A percentile compares a stretch with the other conserved stretches of the same genome.
Conservation (phyloP, 37 sponge, comb jelly and placozoan genomes). For the Chondrilla cf. caribensis region DNA sequence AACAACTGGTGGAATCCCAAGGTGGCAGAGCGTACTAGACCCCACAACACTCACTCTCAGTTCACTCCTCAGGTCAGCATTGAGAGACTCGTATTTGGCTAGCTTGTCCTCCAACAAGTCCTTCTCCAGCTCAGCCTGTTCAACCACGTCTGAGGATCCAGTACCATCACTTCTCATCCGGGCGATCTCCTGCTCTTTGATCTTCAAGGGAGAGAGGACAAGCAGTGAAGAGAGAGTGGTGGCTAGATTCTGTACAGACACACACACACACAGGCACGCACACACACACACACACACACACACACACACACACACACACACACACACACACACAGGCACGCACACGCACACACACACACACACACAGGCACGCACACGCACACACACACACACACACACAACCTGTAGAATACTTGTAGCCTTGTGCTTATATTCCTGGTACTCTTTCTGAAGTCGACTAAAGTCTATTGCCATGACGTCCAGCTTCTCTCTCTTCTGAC, state of each 20-base stretch:
- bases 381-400: too few species aligned
- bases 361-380: too few species aligned
- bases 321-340: background rate
- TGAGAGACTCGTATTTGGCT: too few species aligned
- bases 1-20: too few species aligned
- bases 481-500: background rate
- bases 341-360: too few species aligned
- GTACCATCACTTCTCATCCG: constrained; percentile 31
- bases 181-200: constrained; percentile 55
- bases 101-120: background rate
- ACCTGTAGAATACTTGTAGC: constrained; percentile 77
- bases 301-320: background rate
- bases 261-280: too few species aligned
- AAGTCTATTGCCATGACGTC: constrained; percentile 30
- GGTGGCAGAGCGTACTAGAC: too few species aligned
- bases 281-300: background rate
- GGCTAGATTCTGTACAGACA: background rate
- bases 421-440: constrained; percentile 70
- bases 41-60: background rate
- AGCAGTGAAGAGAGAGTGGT: background rate
- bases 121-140: constrained; percentile 37
- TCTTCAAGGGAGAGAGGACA: constrained; percentile 22
- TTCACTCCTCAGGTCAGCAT: background rate
- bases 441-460: constrained; percentile 35
- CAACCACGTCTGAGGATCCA: constrained; percentile 37